These are phyloP conservation scores for Drosophila kepulauana DNA, from an alignment of 1,140 invertebrate genomes.

Conservation along the genomic window DNA sequence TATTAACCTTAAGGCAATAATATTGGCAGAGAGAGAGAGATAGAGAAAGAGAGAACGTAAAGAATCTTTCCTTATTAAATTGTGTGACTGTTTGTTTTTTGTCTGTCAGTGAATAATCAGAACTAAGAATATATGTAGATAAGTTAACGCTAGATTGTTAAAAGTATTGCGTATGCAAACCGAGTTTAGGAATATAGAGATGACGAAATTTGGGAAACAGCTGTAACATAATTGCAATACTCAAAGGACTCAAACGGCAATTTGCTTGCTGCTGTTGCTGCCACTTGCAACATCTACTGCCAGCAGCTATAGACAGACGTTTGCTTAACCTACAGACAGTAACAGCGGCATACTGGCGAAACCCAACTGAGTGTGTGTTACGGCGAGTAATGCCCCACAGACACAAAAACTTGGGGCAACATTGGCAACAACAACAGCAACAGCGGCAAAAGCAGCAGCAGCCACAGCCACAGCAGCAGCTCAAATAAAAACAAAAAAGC, in stretches of 20 bases:
- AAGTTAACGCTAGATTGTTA: too few species aligned
- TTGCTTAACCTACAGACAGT: slow-evolving; percentile 25
- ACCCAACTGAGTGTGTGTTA: slow-evolving; percentile 20
- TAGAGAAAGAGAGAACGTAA: too few species aligned
- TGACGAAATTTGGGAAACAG: background rate
- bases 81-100: too few species aligned
- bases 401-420: slow-evolving; percentile 51
- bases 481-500: slow-evolving; percentile 7
- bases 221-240: slow-evolving; percentile 18
- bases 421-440: slow-evolving; percentile 37
- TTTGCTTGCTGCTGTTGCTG: slow-evolving; percentile 11
- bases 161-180: too few species aligned
- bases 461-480: background rate
- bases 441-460: too few species aligned
- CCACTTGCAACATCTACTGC: slow-evolving; percentile 19
- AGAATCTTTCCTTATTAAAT: too few species aligned
- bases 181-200: background rate
- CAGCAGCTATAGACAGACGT: slow-evolving; percentile 19
- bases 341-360: slow-evolving; percentile 12
- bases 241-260: slow-evolving; percentile 10
- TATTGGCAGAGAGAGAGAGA: too few species aligned
- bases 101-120: too few species aligned
- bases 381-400: slow-evolving; percentile 28
- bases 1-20: too few species aligned
- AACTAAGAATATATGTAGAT: too few species aligned